Evolutionary conservation across 2,797 vertebrate species (phyloP).

Genomic region (Ctenopoma multispine): DNA sequence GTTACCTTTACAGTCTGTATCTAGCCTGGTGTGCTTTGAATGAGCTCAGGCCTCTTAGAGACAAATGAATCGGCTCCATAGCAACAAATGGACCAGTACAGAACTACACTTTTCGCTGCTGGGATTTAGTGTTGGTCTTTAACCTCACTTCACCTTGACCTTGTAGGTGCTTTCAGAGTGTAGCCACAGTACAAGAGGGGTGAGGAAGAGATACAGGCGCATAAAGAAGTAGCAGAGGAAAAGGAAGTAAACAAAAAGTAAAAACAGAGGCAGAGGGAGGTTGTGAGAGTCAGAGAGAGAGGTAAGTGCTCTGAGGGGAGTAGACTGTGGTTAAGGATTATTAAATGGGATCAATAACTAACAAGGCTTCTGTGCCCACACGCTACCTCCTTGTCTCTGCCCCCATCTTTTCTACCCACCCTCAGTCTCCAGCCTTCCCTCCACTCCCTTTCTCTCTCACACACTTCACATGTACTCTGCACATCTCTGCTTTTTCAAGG

Average conservation of each 20-base stretch:
- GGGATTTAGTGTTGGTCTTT: constrained; percentile 60
- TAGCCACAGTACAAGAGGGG: background rate
- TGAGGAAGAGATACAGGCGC: constrained; percentile 24
- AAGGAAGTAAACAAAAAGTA: constrained; percentile 27
- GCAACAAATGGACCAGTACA: constrained; percentile 35
- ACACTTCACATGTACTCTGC: constrained; percentile 16
- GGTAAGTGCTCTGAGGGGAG: constrained; percentile 79
- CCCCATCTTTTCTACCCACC: background rate
- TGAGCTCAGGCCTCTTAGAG: constrained; percentile 37
- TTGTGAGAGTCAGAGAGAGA: constrained; percentile 36
- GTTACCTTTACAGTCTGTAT: constrained; percentile 11
- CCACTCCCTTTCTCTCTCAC: background rate
- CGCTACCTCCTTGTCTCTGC: background rate
- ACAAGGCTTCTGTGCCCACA: constrained; percentile 64
- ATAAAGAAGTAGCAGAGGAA: constrained; percentile 33
- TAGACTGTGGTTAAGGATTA: constrained; percentile 77
- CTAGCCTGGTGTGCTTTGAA: constrained; percentile 27
- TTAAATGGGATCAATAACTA: constrained; percentile 84
- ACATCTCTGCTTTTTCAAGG: background rate
- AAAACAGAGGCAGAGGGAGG: constrained; percentile 27
- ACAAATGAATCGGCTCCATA: constrained; percentile 27
- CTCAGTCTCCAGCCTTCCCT: background rate
- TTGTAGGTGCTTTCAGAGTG: constrained; percentile 36
- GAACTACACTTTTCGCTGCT: constrained; percentile 26
- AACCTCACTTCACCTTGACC: constrained; percentile 60